Percentiles rank a stretch among this genome's conserved stretches.
phyloP scores from a whole-genome alignment of 2,888 invertebrate species.

The Blomia tropicalis region DNA sequence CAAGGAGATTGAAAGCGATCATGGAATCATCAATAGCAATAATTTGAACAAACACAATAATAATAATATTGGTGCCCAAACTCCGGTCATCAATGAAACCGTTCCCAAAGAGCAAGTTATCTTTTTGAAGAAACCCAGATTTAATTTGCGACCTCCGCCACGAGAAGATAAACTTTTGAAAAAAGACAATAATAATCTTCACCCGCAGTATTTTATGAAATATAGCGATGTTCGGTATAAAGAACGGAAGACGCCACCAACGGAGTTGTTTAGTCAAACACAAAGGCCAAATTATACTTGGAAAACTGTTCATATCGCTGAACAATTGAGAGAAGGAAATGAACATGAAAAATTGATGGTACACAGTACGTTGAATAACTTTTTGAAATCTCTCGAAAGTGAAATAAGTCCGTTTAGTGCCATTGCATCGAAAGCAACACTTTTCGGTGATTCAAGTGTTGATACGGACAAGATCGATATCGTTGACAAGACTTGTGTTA shows the following conservation, averaged over 20 bases:
- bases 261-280: slow-evolving; percentile 76
- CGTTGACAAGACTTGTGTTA: slow-evolving; percentile 12
- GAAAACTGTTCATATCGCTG: slow-evolving; percentile 79
- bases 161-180: slow-evolving; percentile 42
- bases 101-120: slow-evolving; percentile 12
- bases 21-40: background rate
- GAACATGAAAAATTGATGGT: slow-evolving; percentile 22
- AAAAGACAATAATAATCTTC: slow-evolving; percentile 51
- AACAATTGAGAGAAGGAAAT: slow-evolving; percentile 76
- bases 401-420: slow-evolving; percentile 7
- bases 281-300: slow-evolving; percentile 77
- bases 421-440: background rate
- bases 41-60: background rate
- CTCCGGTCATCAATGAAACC: background rate
- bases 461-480: background rate
- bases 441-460: background rate
- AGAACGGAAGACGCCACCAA: slow-evolving; percentile 65
- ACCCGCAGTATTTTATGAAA: slow-evolving; percentile 55
- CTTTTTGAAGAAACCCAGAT: slow-evolving; percentile 28
- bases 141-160: slow-evolving; percentile 39
- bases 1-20: background rate
- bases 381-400: slow-evolving; percentile 22
- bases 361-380: slow-evolving; percentile 4
- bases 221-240: slow-evolving; percentile 69
- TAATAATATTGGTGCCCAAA: background rate